These are phyloP conservation scores for Spondyliosoma cantharus DNA, from an alignment of 2,797 vertebrate species.

Conservation along the genomic window DNA sequence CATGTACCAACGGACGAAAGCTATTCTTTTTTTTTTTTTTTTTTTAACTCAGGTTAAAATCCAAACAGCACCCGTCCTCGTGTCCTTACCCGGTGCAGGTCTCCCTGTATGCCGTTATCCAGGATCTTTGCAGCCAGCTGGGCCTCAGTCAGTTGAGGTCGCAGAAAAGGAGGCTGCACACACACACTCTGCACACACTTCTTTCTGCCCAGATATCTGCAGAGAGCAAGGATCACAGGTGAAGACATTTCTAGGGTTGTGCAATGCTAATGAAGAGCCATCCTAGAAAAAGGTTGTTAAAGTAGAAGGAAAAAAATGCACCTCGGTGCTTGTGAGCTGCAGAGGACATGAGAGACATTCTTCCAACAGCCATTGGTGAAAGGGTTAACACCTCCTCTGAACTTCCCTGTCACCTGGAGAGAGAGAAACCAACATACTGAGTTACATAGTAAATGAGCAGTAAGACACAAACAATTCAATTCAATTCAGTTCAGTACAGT, in stretches of 20 bases:
- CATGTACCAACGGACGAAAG: not conserved
- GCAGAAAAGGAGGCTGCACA: slow-evolving; percentile 92
- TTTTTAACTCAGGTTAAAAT: not conserved
- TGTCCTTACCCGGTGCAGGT: slow-evolving; percentile 86
- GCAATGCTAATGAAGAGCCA: not conserved
- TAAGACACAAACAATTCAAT: not conserved
- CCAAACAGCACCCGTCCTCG: not conserved
- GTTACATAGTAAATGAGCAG: not conserved
- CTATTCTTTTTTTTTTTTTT: too few relatives aligned
- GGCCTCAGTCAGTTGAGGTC: slow-evolving; percentile 89
- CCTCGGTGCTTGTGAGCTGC: slow-evolving; percentile 96
- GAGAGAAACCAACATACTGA: not conserved
- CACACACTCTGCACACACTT: slow-evolving; percentile 87
- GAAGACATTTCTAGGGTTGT: not conserved
- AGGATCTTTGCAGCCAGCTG: slow-evolving; percentile 94
- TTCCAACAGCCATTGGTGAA: slow-evolving; percentile 97
- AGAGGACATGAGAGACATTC: slow-evolving; percentile 94
- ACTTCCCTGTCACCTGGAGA: slow-evolving; percentile 95
- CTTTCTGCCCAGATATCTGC: slow-evolving; percentile 92
- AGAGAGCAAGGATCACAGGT: not conserved
- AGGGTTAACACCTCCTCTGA: slow-evolving; percentile 95
- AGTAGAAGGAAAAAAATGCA: slow-evolving; percentile 48
- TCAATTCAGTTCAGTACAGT: too few relatives aligned
- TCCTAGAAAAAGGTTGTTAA: not conserved
- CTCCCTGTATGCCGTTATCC: slow-evolving; percentile 96